These are phyloP conservation scores for Otocyon megalotis DNA, from an alignment of 2,113 vertebrate species.

Conservation along the genomic window DNA sequence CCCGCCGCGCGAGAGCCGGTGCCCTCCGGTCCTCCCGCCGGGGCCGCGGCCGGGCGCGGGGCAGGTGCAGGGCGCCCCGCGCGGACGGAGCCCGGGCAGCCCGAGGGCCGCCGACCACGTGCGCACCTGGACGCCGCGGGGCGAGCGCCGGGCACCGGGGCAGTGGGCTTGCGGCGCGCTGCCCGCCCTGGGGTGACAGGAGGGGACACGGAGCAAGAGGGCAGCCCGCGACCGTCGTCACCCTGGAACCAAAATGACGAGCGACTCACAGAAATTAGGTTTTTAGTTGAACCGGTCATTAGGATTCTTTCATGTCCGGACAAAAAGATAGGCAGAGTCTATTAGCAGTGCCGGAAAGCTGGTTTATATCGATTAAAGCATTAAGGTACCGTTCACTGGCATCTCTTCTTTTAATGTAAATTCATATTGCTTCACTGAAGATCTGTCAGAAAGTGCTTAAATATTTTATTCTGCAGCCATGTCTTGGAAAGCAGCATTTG, in stretches of 20 bases:
- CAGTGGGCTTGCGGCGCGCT: no score
- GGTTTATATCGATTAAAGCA: neutral
- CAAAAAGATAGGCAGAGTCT: neutral
- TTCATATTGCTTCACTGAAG: conserved; percentile 24
- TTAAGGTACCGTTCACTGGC: neutral
- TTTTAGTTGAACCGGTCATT: conserved; percentile 67
- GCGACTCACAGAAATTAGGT: conserved; percentile 75
- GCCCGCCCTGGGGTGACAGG: neutral
- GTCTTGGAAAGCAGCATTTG: conserved; percentile 59
- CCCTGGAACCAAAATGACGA: conserved; percentile 85
- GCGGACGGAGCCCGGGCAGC: no score
- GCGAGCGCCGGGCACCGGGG: no score
- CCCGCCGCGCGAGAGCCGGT: no score
- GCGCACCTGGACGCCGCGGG: no score
- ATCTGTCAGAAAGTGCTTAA: conserved; percentile 39
- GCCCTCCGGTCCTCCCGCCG: no score
- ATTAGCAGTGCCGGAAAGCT: neutral
- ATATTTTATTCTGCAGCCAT: conserved; percentile 49
- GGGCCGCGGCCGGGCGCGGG: no score
- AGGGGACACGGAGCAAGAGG: neutral
- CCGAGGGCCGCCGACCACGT: no score
- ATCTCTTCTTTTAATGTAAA: conserved; percentile 40
- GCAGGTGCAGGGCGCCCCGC: no score
- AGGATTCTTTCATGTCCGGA: neutral
- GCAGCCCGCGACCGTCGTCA: conserved; percentile 52